phyloP scores from a whole-genome alignment of 1,140 invertebrate genomes.

The Apis laboriosa region DNA sequence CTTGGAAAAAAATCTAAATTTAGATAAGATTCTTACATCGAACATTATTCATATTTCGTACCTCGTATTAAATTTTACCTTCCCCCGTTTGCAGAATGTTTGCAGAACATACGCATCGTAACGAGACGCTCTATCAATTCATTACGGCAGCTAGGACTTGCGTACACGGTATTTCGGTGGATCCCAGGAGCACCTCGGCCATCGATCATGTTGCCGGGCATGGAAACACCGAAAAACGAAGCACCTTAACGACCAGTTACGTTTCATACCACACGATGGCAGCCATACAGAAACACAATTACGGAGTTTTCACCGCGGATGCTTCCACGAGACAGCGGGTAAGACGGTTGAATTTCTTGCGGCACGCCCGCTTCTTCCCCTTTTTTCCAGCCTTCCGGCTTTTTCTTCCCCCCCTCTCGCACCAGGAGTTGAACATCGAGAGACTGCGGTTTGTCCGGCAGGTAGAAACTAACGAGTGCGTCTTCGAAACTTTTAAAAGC shows the following conservation, averaged over 20 bases:
- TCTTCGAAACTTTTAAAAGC: conserved; percentile 45
- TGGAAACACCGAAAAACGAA: conserved; percentile 12
- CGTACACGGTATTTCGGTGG: conserved; percentile 49
- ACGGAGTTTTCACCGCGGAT: conserved; percentile 37
- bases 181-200: conserved; percentile 46
- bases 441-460: conserved; percentile 30
- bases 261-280: background rate
- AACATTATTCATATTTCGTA: no score
- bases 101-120: background rate
- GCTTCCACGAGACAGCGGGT: conserved; percentile 26
- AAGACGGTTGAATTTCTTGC: conserved; percentile 45
- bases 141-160: conserved; percentile 21
- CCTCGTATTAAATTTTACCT: no score
- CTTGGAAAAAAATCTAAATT: no score
- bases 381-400: conserved; percentile 10
- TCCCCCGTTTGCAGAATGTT: no score
- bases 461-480: conserved; percentile 44
- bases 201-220: conserved; percentile 57
- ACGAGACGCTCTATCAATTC: conserved; percentile 57
- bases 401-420: background rate
- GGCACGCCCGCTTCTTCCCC: background rate
- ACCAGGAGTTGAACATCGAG: background rate
- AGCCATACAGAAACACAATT: conserved; percentile 47
- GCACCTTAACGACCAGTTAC: conserved; percentile 32
- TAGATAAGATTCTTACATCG: no score